Evolutionary conservation across 2,888 invertebrate genomes (phyloP).

Genomic region (Argynnis bischoffii): DNA sequence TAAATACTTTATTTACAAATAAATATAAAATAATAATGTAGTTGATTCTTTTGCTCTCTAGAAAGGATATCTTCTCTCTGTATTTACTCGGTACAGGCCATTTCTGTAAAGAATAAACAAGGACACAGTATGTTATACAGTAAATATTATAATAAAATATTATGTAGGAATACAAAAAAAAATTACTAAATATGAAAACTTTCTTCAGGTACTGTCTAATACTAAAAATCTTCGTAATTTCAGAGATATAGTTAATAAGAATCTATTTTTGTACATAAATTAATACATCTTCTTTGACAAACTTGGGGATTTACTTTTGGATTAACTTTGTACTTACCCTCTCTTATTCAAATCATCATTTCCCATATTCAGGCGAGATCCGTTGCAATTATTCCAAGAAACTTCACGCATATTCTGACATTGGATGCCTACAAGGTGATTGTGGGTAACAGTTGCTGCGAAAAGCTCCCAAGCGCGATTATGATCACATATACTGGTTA

Average conservation of each 20-base stretch:
- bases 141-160: background rate
- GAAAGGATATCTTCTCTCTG: conserved; percentile 49
- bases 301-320: no score
- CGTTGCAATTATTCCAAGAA: conserved; percentile 54
- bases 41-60: conserved; percentile 36
- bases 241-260: background rate
- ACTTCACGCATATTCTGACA: conserved; percentile 56
- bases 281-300: no score
- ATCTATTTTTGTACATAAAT: conserved; percentile 1
- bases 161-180: background rate
- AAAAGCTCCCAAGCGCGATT: conserved; percentile 64
- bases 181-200: background rate
- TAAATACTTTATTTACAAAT: conserved; percentile 6
- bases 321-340: conserved; percentile 49
- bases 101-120: conserved; percentile 47
- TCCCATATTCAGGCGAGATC: conserved; percentile 54
- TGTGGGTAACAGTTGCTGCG: conserved; percentile 55
- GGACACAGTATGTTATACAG: no score
- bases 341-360: conserved; percentile 54
- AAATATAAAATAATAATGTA: background rate
- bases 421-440: conserved; percentile 56
- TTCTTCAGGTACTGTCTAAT: background rate
- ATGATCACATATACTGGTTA: conserved; percentile 59
- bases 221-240: background rate
- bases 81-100: conserved; percentile 51